Base-by-base conservation (phyloP, 2,888 invertebrate species). In the Crossocerus cetratus region DNA sequence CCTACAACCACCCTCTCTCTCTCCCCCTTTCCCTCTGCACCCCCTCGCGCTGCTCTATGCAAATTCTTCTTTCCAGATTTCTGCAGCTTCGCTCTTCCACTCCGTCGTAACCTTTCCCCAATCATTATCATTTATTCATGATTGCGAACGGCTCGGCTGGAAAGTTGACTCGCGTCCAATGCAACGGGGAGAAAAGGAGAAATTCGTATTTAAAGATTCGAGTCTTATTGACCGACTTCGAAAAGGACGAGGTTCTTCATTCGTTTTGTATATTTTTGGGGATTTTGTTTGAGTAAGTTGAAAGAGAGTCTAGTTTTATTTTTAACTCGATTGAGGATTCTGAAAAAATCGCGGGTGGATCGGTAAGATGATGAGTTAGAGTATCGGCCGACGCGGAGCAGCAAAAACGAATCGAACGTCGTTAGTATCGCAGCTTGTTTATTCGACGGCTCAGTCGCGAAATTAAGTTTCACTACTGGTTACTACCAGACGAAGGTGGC, bases 401-500 rank as follows among this genome's bases (percentile, higher is more conserved):
- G n/a, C n/a, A n/a, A n/a, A n/a, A n/a, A n/a, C n/a, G n/a, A n/a
- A n/a, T n/a, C 43, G 43, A 43, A 5, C 5, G 57, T 60, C 43
- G 44, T 53, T 59, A 49, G 65, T 23, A 56, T 63, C 13, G 5
- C 5, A 71, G 69, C 70, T 32, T 73, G 79, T 81, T 78, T 80
- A 76, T 68, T 74, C 58, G 32, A 59, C 61, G 62, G 55, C 71
- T 73, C 75, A 64, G 72, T 82, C 73, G 69, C 58, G 65, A 65
- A 69, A 71, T 61, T 42, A 61, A 55, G 57, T 56, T 13, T 18
- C 16, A 4, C 8, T 49, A 69, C 18, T 61, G 59, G 73, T 67
- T 67, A 55, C 80, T 80, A 82, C 80, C 80, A 83, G 84, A 82
- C 81, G 80, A 78, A 80, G 69, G n/a, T n/a, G n/a, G n/a, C n/a